These are phyloP conservation scores for Macrobrachium rosenbergii DNA, from an alignment of 1,140 invertebrate species.

Conservation along the genomic window DNA sequence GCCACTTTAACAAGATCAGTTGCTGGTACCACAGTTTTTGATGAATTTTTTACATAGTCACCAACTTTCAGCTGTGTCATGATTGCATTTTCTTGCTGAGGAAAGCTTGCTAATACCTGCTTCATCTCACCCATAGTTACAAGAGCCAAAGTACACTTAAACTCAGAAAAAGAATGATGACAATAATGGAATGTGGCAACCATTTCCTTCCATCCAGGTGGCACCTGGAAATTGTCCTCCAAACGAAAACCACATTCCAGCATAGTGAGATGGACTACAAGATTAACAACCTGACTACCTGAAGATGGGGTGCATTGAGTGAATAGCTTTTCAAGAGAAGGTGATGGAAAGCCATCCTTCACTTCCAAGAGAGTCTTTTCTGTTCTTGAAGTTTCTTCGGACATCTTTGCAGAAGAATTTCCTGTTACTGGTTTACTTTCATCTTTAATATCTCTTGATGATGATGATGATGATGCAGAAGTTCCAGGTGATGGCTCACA, in stretches of 20 bases:
- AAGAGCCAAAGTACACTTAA: conserved; percentile 58
- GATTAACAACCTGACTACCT: conserved; percentile 52
- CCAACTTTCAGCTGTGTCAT: conserved; percentile 45
- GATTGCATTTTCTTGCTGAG: conserved; percentile 60
- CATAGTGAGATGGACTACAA: conserved; percentile 62
- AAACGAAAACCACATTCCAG: conserved; percentile 57
- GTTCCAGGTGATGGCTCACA: too few species aligned
- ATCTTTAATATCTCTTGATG: too few species aligned
- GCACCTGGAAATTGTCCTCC: conserved; percentile 14
- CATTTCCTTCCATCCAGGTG: conserved; percentile 53
- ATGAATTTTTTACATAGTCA: conserved; percentile 37
- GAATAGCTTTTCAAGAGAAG: conserved; percentile 30
- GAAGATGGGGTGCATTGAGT: conserved; percentile 37
- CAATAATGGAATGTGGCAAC: conserved; percentile 57
- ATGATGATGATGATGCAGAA: too few species aligned
- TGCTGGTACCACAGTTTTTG: neutral
- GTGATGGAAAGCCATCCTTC: conserved; percentile 12
- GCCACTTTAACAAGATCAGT: conserved; percentile 31
- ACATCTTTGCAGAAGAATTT: too few species aligned
- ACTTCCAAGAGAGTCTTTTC: conserved; percentile 36
- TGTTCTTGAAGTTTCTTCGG: neutral
- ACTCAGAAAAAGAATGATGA: conserved; percentile 32
- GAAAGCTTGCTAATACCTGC: conserved; percentile 62
- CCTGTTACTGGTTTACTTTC: too few species aligned
- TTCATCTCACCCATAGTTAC: conserved; percentile 61